Evolutionary conservation across 2,888 invertebrate species (phyloP), one percentile per base, ranked within the genome.

Genomic region (Ramazzottius varieornatus): DNA sequence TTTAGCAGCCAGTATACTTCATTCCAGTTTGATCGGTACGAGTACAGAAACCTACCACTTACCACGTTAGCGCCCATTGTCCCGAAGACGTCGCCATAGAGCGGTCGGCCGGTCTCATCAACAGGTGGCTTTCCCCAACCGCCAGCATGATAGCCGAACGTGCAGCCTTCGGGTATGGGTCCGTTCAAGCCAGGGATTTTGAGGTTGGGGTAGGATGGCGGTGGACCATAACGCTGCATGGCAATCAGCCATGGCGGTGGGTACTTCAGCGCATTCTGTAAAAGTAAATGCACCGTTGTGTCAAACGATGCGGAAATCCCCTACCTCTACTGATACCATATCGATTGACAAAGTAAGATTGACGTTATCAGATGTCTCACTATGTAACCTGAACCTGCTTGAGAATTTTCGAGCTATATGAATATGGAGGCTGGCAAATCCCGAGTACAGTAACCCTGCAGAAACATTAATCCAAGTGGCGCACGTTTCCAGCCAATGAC

Each of bases 41-140:
- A 40, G 20, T 13, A 40, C 40, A 40, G 40, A 40, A 40, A 40
- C 24, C 33, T 64, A 4, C 2, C 54, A 33, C 64, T 63, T 33
- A 67, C 33, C 2, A 67, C 63, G 8, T 65, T 54, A 32, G 64
- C 65, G 71, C 71, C 70, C 66, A 73, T 73, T 20, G 88, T 85
- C 2, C 96, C 96, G 74, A 98, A 99, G 1, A 98, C 98, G 77
- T 98, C 98, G 1, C 98, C 98, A 75, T 99, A 99, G 1, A 98
- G 79, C 0, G 98, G 98, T 75, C 92, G 87, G 46, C 98, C 98
- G 68, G 85, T 86, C 77, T 96, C 96, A 77, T 98, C 98, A 0
- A 98, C 98, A 0, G 98, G 98, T 16, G 98, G 98, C 76, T 98
- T 98, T 67, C 98, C 96, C 96, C 96, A 98, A 33, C 96, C 96